Evolutionary conservation across 1,140 invertebrate species (phyloP).

Genomic region (Aethina tumida): DNA sequence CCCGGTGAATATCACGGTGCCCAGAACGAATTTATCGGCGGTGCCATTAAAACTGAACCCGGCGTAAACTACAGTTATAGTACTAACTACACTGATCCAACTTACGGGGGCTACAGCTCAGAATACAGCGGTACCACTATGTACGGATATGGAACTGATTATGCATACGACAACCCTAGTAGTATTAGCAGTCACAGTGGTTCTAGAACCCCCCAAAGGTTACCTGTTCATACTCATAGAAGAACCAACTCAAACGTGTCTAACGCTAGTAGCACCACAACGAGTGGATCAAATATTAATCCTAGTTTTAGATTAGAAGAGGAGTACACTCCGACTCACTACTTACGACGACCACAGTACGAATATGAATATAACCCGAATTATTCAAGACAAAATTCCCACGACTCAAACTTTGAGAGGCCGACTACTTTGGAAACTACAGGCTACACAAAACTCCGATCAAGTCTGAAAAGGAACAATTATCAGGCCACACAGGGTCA

Average conservation of each 20-base stretch:
- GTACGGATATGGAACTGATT: conserved; percentile 34
- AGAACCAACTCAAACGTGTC: conserved; percentile 63
- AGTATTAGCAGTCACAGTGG: conserved; percentile 40
- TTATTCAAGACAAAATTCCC: conserved; percentile 46
- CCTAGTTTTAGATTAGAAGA: conserved; percentile 54
- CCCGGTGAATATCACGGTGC: conserved; percentile 38
- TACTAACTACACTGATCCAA: conserved; percentile 24
- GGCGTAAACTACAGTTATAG: conserved; percentile 9
- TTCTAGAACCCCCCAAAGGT: conserved; percentile 38
- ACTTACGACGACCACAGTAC: conserved; percentile 33
- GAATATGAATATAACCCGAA: conserved; percentile 36
- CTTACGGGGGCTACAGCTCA: conserved; percentile 32
- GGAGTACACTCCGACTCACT: conserved; percentile 44
- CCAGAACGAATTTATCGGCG: conserved; percentile 24
- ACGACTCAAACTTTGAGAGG: conserved; percentile 49
- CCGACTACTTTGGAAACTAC: conserved; percentile 58
- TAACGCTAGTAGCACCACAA: conserved; percentile 49
- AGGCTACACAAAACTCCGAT: conserved; percentile 54
- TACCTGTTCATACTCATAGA: conserved; percentile 45
- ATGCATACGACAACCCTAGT: conserved; percentile 52
- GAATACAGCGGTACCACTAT: conserved; percentile 32
- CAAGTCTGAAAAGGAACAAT: conserved; percentile 64
- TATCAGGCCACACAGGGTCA: conserved; percentile 48
- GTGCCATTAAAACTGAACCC: conserved; percentile 12
- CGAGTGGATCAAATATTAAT: conserved; percentile 38